Percentiles rank a stretch among this genome's conserved stretches.
These are phyloP conservation scores for Falcunculus frontatus DNA, from an alignment of 2,113 vertebrate species.

Conservation along the genomic window DNA sequence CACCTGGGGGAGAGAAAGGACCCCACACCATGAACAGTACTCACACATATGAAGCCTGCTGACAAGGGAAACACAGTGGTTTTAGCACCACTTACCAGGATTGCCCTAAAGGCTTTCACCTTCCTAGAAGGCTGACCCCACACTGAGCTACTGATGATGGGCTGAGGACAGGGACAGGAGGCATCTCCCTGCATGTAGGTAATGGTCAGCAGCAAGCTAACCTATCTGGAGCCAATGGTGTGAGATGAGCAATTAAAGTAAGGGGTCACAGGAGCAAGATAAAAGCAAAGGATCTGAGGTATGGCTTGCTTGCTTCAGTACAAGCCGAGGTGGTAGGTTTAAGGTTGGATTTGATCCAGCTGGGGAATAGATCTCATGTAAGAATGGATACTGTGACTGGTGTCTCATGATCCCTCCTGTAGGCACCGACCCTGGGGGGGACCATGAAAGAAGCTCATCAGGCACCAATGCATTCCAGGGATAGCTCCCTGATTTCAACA, in stretches of 20 bases:
- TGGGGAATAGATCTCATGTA: neutral
- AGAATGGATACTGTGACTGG: neutral
- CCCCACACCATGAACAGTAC: neutral
- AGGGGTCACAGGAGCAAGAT: neutral
- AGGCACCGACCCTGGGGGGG: neutral
- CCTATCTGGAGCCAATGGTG: neutral
- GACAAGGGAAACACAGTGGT: neutral
- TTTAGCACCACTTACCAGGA: neutral
- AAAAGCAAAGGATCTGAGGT: neutral
- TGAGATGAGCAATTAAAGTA: neutral
- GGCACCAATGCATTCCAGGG: neutral
- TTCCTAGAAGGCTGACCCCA: neutral
- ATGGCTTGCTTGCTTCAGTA: neutral
- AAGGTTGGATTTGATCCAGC: neutral
- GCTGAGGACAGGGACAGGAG: neutral
- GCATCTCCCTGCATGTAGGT: rapidly evolving
- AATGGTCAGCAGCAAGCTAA: neutral
- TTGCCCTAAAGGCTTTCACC: neutral
- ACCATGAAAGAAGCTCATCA: neutral
- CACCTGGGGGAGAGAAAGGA: neutral
- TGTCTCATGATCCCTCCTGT: neutral
- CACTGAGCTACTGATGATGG: neutral
- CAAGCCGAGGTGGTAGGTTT: neutral
- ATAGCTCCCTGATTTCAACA: neutral
- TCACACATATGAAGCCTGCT: neutral